phyloP scores from a whole-genome alignment of 2,113 vertebrate species.

The Takifugu flavidus region DNA sequence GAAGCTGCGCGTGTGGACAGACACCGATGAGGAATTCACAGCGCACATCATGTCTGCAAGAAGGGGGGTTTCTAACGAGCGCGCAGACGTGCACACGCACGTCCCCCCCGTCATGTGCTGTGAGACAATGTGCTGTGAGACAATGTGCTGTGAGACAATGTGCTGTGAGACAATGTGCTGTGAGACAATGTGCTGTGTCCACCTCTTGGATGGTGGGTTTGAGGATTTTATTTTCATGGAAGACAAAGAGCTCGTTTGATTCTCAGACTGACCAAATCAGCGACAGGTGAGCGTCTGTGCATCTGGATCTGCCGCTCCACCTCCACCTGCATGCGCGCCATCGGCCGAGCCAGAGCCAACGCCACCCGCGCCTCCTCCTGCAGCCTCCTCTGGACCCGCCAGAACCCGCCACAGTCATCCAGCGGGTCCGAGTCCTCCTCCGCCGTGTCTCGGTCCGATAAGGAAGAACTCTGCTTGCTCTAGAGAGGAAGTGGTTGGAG shows the following conservation, averaged over 20 bases:
- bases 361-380: conserved; percentile 96
- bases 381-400: conserved; percentile 88
- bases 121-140: too few species aligned
- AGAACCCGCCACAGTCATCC: conserved; percentile 95
- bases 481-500: conserved; percentile 37
- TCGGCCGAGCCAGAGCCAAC: conserved; percentile 92
- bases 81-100: too few species aligned
- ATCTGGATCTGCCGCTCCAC: conserved; percentile 92
- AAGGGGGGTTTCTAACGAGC: too few species aligned
- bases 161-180: too few species aligned
- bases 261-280: conserved; percentile 84
- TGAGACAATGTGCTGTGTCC: too few species aligned
- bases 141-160: too few species aligned
- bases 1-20: conserved; percentile 75
- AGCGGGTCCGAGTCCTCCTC: conserved; percentile 93
- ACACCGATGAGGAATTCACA: too few species aligned
- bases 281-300: conserved; percentile 94
- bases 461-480: conserved; percentile 97
- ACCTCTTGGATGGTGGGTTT: too few species aligned
- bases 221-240: too few species aligned
- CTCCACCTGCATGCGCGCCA: conserved; percentile 99
- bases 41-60: too few species aligned
- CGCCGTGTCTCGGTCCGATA: conserved; percentile 92
- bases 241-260: too few species aligned
- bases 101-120: too few species aligned